phyloP scores from a whole-genome alignment of 2,113 vertebrate species.

The Plectropomus leopardus region DNA sequence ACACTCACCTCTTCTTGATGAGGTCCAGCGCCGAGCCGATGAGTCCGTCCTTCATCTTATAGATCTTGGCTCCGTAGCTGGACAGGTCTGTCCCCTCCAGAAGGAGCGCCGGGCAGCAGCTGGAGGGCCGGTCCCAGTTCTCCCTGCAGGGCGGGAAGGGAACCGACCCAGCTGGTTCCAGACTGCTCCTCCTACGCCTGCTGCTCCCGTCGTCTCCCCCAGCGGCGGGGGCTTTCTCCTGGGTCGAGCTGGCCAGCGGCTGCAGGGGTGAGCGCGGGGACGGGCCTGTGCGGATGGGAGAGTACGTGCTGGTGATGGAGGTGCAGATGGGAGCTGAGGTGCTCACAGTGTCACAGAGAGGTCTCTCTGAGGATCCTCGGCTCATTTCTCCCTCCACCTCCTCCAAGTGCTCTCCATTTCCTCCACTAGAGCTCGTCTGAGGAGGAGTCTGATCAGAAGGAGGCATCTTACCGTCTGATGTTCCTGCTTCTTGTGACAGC shows the following conservation, averaged over 20 bases:
- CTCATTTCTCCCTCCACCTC: slow-evolving; percentile 17
- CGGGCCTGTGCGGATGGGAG: slow-evolving; percentile 85
- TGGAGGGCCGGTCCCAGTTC: slow-evolving; percentile 85
- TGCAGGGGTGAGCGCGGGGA: slow-evolving; percentile 87
- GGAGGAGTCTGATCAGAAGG: background rate
- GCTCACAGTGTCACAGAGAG: background rate
- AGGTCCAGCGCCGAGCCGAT: slow-evolving; percentile 92
- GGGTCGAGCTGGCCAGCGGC: slow-evolving; percentile 56
- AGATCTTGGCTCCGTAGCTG: slow-evolving; percentile 91
- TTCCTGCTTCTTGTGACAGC: background rate
- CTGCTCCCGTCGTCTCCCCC: slow-evolving; percentile 3
- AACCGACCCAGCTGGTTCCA: slow-evolving; percentile 72
- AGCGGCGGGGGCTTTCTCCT: slow-evolving; percentile 28
- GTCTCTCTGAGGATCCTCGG: slow-evolving; percentile 16
- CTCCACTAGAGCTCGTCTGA: background rate
- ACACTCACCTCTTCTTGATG: slow-evolving; percentile 92
- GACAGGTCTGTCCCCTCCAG: slow-evolving; percentile 91
- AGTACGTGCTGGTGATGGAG: slow-evolving; percentile 10
- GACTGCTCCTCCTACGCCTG: slow-evolving; percentile 69
- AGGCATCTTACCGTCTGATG: background rate
- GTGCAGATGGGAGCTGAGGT: background rate
- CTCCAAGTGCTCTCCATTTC: background rate
- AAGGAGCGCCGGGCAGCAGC: slow-evolving; percentile 91
- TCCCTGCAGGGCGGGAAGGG: slow-evolving; percentile 79
- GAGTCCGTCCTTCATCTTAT: slow-evolving; percentile 92